Conservation (phyloP, 2,888 invertebrate species). For the Strigamia transsilvanica region DNA sequence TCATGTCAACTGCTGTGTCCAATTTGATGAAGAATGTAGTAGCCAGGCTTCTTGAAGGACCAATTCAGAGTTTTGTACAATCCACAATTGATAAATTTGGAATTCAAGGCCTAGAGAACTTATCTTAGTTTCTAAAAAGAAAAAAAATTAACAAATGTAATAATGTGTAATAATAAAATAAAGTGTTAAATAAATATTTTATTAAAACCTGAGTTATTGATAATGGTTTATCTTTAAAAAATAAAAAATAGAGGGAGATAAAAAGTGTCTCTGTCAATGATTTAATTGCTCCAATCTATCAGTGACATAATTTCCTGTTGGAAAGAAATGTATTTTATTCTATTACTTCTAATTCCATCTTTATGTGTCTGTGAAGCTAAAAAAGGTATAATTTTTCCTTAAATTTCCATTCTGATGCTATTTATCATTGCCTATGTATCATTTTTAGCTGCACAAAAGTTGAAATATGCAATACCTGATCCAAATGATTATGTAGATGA, state of each 20-base stretch:
- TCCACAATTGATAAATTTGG: not conserved
- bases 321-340: not conserved
- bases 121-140: not conserved
- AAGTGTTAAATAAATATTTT: not conserved
- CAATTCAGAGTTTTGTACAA: not conserved
- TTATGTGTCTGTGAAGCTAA: not conserved
- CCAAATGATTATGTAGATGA: constrained; percentile 32
- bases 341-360: not conserved
- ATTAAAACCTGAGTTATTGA: not conserved
- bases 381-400: not conserved
- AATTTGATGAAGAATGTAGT: not conserved
- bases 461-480: not conserved
- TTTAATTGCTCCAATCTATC: not conserved
- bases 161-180: not conserved
- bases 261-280: not conserved
- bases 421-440: not conserved
- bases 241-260: not conserved
- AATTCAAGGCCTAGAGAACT: not conserved
- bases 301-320: not conserved
- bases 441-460: not conserved
- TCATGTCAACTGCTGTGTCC: not conserved
- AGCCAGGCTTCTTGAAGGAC: not conserved
- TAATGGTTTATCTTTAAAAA: not conserved
- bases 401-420: not conserved
- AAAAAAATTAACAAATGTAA: not conserved